phyloP scores from a whole-genome alignment of 2,888 invertebrate species.

The Apotomis turbidana region DNA sequence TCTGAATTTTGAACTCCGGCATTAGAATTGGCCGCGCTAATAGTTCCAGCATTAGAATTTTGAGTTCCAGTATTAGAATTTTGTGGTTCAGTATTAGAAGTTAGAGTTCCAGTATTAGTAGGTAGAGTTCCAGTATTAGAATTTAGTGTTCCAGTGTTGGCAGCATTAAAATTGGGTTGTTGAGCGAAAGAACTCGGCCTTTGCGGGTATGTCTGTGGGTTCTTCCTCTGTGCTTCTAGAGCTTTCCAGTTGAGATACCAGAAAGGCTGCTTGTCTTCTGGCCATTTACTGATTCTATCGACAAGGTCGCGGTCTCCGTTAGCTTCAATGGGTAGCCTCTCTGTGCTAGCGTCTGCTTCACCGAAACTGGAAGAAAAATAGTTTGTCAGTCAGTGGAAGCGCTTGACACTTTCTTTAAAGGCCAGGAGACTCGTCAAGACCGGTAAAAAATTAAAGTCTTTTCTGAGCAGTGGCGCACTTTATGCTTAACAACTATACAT shows the following conservation, averaged over 20 bases:
- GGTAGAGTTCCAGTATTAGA: constrained; percentile 13
- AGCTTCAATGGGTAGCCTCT: constrained; percentile 86
- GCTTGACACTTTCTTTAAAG: too few species aligned
- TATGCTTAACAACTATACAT: too few species aligned
- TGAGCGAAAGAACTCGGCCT: constrained; percentile 63
- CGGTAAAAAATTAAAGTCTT: too few species aligned
- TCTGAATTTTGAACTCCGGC: constrained; percentile 7
- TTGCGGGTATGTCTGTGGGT: constrained; percentile 69
- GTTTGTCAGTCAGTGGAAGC: neutral
- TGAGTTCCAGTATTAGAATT: constrained; percentile 17
- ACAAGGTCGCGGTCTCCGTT: constrained; percentile 85
- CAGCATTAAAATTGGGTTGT: constrained; percentile 24
- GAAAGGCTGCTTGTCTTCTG: constrained; percentile 87
- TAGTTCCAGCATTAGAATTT: constrained; percentile 11
- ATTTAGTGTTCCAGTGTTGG: constrained; percentile 6
- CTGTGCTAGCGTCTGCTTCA: constrained; percentile 62
- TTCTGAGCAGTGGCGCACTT: too few species aligned
- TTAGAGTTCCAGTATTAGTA: neutral
- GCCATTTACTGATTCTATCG: constrained; percentile 85
- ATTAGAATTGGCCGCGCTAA: constrained; percentile 15
- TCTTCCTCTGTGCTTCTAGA: constrained; percentile 82
- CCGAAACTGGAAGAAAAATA: constrained; percentile 63
- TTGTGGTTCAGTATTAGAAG: constrained; percentile 7
- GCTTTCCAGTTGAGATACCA: constrained; percentile 89
- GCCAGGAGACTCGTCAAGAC: too few species aligned